Conservation (phyloP, 2,113 vertebrate genomes). For the Recurvirostra avosetta region DNA sequence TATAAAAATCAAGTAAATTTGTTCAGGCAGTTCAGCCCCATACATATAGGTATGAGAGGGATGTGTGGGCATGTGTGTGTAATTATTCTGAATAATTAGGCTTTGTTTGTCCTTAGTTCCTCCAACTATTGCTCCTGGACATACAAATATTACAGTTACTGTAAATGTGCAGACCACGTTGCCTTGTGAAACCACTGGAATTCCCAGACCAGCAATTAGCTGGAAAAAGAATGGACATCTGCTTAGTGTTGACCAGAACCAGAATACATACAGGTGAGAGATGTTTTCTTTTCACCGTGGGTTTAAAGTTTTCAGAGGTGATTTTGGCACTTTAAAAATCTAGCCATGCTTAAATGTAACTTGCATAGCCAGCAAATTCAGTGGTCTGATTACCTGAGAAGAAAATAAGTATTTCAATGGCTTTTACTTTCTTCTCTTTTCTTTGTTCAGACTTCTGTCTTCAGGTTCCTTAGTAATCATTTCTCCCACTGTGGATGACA, state of each 20-base stretch:
- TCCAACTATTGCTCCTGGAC: constrained; percentile 80
- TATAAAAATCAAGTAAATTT: not conserved
- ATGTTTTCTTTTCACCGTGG: not conserved
- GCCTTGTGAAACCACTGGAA: constrained; percentile 88
- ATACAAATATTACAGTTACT: constrained; percentile 81
- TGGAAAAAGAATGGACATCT: constrained; percentile 86
- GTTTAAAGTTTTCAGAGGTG: not conserved
- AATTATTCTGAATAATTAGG: not conserved
- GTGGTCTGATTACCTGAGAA: not conserved
- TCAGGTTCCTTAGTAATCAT: constrained; percentile 93
- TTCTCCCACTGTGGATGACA: constrained; percentile 91
- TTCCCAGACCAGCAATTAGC: constrained; percentile 85
- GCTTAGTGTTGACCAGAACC: constrained; percentile 89
- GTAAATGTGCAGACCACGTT: constrained; percentile 93
- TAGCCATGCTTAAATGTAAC: not conserved
- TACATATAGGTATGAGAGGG: not conserved
- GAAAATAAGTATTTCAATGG: not conserved
- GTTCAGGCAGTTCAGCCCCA: not conserved
- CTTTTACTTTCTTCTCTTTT: not conserved
- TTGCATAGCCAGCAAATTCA: not conserved
- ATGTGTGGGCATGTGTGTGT: accelerated
- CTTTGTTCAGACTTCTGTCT: constrained; percentile 83
- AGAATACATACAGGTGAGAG: constrained; percentile 92
- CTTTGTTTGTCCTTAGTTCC: constrained; percentile 76
- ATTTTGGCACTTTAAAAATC: not conserved